Base-by-base conservation (phyloP, 2,113 vertebrate genomes). In the Urocitellus parryii region DNA sequence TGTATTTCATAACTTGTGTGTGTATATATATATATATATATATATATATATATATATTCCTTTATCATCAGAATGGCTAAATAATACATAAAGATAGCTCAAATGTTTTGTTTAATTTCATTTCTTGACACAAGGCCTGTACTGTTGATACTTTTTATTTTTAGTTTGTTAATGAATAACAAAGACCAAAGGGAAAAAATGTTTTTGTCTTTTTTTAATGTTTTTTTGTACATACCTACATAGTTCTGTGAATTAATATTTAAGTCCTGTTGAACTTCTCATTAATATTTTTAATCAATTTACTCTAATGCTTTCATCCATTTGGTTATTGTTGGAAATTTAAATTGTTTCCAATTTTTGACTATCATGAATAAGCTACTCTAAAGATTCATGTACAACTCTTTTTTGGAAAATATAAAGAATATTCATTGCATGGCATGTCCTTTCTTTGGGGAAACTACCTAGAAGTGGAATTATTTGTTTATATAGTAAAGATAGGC, bases 11-110 rank as follows among this genome's bases (percentile, higher is more conserved):
- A 25, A 29, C 39, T 61, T 73, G 5, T 8, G n/a, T n/a, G n/a
- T n/a, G n/a, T n/a, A 32, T 29, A 2, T 2, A 51, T 10, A 5
- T 10, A 16, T 13, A 51, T 25, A 32, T 29, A 2, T 2, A 51
- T 10, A 5, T 10, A 16, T 13, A 32, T 29, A 2, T 2, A 51
- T 10, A 5, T 10, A 16, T 13, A 51, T 25, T 61, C 51, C 4
- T 12, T 68, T 68, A 10, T 70, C 58, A 61, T 27, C 25, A 7
- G 5, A 42, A 58, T n/a, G 34, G 16, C 11, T 3, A 65, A 45
- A 14, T 8, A 27, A 63, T 61, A 32, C 32, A 17, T 25, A n/a
- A 12, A 45, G 10, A 39, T 34, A n/a, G 2, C 8, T 48, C 12
- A 17, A 7, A 4, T 34, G n/a, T 20, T 73, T 73, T 39, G 70